These are phyloP conservation scores for Ceratina japonica DNA, from an alignment of 1,140 invertebrate species.

Conservation along the genomic window DNA sequence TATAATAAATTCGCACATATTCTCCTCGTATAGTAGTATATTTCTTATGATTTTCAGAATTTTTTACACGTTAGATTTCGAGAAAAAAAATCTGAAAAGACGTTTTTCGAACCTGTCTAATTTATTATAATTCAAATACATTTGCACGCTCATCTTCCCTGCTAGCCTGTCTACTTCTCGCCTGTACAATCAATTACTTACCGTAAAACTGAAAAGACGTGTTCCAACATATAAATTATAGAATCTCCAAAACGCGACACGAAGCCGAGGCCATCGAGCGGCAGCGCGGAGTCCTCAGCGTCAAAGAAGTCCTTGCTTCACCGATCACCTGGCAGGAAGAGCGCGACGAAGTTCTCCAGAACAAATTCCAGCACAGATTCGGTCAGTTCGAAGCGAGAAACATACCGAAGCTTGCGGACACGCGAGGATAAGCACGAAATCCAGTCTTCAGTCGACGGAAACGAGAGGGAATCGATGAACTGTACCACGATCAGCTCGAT, in stretches of 20 bases:
- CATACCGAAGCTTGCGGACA: neutral
- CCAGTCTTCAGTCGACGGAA: conserved; percentile 22
- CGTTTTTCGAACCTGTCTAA: too few relatives aligned
- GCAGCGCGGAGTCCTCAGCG: neutral
- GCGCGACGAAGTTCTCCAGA: conserved; percentile 11
- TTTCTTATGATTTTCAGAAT: too few relatives aligned
- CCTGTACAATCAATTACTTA: neutral
- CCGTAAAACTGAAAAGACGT: neutral
- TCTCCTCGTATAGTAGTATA: too few relatives aligned
- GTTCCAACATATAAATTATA: neutral
- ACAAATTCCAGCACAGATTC: conserved; percentile 10
- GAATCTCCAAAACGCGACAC: neutral
- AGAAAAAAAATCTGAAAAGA: too few relatives aligned
- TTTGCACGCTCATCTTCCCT: too few relatives aligned
- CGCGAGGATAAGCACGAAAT: neutral
- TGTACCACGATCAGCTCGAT: conserved; percentile 60
- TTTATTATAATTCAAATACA: too few relatives aligned
- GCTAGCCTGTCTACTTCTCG: too few relatives aligned
- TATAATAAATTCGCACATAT: too few relatives aligned
- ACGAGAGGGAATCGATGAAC: conserved; percentile 44
- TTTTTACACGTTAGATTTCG: too few relatives aligned
- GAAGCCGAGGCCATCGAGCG: conserved; percentile 5
- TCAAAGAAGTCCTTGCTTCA: neutral
- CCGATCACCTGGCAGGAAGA: neutral
- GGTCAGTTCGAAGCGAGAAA: conserved; percentile 1